phyloP scores from a whole-genome alignment of 1,140 invertebrate species.

The Triops cancriformis region DNA sequence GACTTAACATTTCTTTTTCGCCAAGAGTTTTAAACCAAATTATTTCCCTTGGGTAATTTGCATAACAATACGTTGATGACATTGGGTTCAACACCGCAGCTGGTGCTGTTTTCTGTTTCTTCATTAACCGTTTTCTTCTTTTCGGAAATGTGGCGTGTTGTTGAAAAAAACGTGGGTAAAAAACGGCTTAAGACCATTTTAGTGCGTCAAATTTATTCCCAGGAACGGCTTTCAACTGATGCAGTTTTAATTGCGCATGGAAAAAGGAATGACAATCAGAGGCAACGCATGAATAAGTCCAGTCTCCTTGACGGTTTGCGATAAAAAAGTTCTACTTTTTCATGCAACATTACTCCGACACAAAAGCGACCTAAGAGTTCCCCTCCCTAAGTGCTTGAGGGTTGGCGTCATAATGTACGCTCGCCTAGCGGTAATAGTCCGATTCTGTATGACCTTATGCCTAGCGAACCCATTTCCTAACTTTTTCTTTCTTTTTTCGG shows the following conservation, averaged over 20 bases:
- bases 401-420: too few species aligned
- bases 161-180: not conserved
- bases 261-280: slow-evolving; percentile 1
- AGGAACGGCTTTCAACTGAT: not conserved
- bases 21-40: not conserved
- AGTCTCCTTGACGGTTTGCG: not conserved
- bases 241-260: not conserved
- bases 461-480: too few species aligned
- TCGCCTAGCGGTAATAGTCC: too few species aligned
- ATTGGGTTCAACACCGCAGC: not conserved
- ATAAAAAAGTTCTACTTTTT: not conserved
- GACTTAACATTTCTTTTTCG: not conserved
- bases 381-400: too few species aligned
- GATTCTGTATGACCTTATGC: too few species aligned
- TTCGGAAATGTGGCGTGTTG: not conserved
- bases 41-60: not conserved
- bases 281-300: not conserved
- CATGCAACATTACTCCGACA: not conserved
- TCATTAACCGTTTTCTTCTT: not conserved
- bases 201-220: not conserved
- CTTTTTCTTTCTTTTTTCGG: too few species aligned
- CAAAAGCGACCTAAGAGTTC: not conserved
- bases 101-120: not conserved
- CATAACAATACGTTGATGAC: not conserved
- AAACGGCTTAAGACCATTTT: not conserved